Evolutionary conservation across 2,888 invertebrate genomes (phyloP), one percentile per base, ranked within the genome.

Genomic region (Ephialtes manifestator): DNA sequence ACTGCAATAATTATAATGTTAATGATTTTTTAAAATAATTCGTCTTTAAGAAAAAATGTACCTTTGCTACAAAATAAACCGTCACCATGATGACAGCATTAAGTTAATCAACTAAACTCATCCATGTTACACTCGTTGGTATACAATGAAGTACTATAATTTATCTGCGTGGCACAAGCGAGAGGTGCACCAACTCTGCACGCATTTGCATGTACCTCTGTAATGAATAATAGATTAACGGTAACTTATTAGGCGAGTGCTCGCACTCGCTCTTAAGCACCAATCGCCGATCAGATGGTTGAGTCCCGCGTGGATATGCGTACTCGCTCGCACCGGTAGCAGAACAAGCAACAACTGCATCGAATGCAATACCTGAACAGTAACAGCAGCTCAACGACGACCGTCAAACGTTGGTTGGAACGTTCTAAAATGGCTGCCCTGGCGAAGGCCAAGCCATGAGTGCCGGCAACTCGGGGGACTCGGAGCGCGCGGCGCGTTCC

Each of bases 181-280:
- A 48, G 31, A 60, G 77, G 43, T 60, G 63, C 63, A 83, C 65
- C 24, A 68, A 75, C 71, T 74, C 65, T 43, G 51, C 78, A 60
- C 48, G 60, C 87, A 91, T 91, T 92, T 90, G 90, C 91, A 90
- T 90, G 86, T 83, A 74, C 83, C 60, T 85, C 74, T 85, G 89
- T 89, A 90, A 92, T 92, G 92, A 93, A 93, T 93, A 92, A 93
- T 92, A 92, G 93, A 93, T 93, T 90, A 92, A 92, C 89, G 91
- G 90, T 87, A 87, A 89, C 91, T 92, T 93, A 93, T 93, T 93
- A 92, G 93, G 92, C 90, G 87, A 89, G 84, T 28, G 28, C 1
- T 35, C 60, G 35, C 28, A 80, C 63, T 65, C 78, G 70, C 39
- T 83, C 78, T 15, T 20, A 20, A 55, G 15, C 24, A 13, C 11